These are phyloP conservation scores for Poeciliopsis infans DNA, from an alignment of 2,797 vertebrate species.

Conservation along the genomic window DNA sequence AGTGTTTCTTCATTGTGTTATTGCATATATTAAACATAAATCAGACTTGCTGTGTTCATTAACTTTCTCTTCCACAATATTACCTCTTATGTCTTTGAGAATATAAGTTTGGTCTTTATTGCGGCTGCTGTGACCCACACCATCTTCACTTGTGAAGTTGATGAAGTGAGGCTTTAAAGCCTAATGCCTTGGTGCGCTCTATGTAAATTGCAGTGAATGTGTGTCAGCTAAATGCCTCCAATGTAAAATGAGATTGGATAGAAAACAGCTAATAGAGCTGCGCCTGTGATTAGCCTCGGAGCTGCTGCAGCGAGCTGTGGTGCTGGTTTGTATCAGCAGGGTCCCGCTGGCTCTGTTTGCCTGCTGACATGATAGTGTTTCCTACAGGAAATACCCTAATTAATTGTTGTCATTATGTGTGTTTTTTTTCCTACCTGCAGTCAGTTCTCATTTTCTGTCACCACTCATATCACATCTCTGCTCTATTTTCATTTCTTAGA, in stretches of 20 bases:
- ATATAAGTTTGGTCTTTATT: neutral
- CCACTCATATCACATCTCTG: constrained; percentile 19
- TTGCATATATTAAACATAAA: neutral
- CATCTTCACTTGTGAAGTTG: constrained; percentile 26
- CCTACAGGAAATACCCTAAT: constrained; percentile 57
- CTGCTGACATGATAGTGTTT: constrained; percentile 45
- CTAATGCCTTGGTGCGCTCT: constrained; percentile 11
- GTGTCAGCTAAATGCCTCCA: constrained; percentile 45
- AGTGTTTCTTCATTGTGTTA: neutral
- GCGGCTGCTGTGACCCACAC: neutral
- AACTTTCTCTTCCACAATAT: neutral
- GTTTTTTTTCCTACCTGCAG: constrained; percentile 53
- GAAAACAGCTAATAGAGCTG: constrained; percentile 47
- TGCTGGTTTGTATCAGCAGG: constrained; percentile 34
- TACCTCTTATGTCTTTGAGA: neutral
- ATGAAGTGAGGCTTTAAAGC: constrained; percentile 37
- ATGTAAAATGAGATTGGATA: constrained; percentile 44
- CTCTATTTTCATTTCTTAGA: constrained; percentile 24
- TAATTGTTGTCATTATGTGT: constrained; percentile 57
- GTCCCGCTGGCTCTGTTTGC: constrained; percentile 36
- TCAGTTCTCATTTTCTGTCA: constrained; percentile 43
- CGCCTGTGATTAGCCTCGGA: constrained; percentile 47
- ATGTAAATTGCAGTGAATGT: constrained; percentile 26
- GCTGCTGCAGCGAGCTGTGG: constrained; percentile 35
- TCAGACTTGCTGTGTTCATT: neutral